A percentile compares a stretch with the other conserved stretches of the same genome.
Evolutionary conservation across 2,797 vertebrate species (phyloP).

Genomic region (Diceros bicornis): DNA sequence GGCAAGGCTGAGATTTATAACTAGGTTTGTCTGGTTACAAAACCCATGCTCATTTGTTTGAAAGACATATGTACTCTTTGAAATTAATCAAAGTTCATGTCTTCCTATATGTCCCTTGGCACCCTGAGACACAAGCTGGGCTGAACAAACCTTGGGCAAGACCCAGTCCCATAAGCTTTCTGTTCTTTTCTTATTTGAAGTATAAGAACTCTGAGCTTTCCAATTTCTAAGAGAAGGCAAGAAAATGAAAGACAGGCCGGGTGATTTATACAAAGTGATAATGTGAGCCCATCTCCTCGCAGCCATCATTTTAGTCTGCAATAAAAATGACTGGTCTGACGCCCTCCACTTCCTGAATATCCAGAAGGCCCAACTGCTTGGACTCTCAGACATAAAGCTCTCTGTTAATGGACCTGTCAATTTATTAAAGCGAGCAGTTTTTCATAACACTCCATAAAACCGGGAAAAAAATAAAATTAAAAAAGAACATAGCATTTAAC

Average conservation of each 20-base stretch:
- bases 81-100: slow-evolving; percentile 40
- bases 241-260: slow-evolving; percentile 74
- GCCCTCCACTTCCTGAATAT: slow-evolving; percentile 82
- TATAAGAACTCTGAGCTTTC: slow-evolving; percentile 69
- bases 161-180: slow-evolving; percentile 35
- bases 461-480: slow-evolving; percentile 74
- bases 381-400: slow-evolving; percentile 80
- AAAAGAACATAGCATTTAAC: slow-evolving; percentile 75
- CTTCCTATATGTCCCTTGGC: slow-evolving; percentile 37
- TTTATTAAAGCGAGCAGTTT: slow-evolving; percentile 84
- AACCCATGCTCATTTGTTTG: neutral
- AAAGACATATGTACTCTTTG: slow-evolving; percentile 14
- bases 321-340: slow-evolving; percentile 83
- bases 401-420: slow-evolving; percentile 84
- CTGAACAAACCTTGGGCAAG: neutral
- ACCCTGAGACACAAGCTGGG: slow-evolving; percentile 26
- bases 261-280: slow-evolving; percentile 84
- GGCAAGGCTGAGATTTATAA: slow-evolving; percentile 25
- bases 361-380: slow-evolving; percentile 79
- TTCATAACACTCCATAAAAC: slow-evolving; percentile 81
- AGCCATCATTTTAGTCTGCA: slow-evolving; percentile 78
- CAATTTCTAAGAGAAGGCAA: slow-evolving; percentile 73
- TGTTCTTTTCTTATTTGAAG: slow-evolving; percentile 73
- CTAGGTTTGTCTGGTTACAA: neutral
- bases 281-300: slow-evolving; percentile 70